Conservation (phyloP, 2,113 vertebrate genomes). For the Protobothrops mucrosquamatus region DNA sequence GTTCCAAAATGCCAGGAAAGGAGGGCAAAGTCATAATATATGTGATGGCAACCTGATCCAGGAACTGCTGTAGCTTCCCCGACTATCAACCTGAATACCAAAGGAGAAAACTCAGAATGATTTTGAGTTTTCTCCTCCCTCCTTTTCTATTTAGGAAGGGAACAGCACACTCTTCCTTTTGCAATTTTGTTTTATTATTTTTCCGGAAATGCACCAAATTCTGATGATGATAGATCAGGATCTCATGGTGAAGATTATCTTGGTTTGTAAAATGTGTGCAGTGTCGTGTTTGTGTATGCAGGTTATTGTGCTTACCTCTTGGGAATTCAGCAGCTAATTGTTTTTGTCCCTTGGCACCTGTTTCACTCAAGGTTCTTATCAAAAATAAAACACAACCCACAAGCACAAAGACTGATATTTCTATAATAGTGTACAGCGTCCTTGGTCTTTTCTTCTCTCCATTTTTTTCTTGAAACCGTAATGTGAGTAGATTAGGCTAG, state of each 20-base stretch:
- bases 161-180: background rate
- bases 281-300: background rate
- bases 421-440: background rate
- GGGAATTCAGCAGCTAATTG: background rate
- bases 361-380: background rate
- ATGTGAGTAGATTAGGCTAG: background rate
- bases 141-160: background rate
- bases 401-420: background rate
- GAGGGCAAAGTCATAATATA: background rate
- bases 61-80: background rate
- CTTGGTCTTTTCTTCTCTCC: background rate
- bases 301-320: background rate
- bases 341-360: background rate
- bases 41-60: background rate
- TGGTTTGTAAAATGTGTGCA: background rate
- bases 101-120: background rate
- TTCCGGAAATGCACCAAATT: background rate
- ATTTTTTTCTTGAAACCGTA: background rate
- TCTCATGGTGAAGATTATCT: background rate
- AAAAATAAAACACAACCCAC: background rate
- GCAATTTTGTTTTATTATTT: background rate
- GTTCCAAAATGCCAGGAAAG: background rate
- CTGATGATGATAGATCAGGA: background rate
- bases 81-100: background rate
- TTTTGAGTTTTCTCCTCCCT: background rate